A percentile compares a stretch with the other conserved stretches of the same genome.
Evolutionary conservation across 2,797 vertebrate species (phyloP).

Genomic region (Melanotaenia pygmaea): DNA sequence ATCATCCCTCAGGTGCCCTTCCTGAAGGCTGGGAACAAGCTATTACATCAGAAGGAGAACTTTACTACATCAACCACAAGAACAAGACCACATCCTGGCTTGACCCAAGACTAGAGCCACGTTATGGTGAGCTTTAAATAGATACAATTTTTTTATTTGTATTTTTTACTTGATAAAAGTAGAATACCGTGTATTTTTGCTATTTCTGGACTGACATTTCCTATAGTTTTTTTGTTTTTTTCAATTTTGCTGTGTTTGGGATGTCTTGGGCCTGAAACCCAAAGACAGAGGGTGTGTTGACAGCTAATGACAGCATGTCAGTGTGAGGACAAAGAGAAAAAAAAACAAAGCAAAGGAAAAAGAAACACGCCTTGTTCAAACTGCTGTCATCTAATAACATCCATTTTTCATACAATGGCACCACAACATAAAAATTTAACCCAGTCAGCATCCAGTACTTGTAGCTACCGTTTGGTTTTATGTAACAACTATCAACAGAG

Average conservation of each 20-base stretch:
- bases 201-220: neutral
- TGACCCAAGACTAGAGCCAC: slow-evolving; percentile 96
- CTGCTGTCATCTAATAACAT: neutral
- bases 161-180: neutral
- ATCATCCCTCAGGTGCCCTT: slow-evolving; percentile 90
- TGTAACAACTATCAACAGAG: neutral
- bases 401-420: neutral
- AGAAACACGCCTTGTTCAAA: neutral
- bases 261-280: neutral
- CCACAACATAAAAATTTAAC: neutral
- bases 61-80: slow-evolving; percentile 99
- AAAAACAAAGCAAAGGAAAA: neutral
- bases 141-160: neutral
- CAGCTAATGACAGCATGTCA: neutral
- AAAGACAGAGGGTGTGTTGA: neutral
- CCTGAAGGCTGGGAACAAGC: slow-evolving; percentile 99
- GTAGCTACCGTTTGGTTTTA: neutral
- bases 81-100: slow-evolving; percentile 99
- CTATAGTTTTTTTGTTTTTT: neutral
- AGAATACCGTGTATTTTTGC: neutral
- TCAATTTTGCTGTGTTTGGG: neutral
- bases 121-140: slow-evolving; percentile 88
- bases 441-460: neutral
- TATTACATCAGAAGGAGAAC: slow-evolving; percentile 97
- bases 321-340: neutral